Evolutionary conservation across 1,140 invertebrate species (phyloP).

Genomic region (Leptinotarsa texana): DNA sequence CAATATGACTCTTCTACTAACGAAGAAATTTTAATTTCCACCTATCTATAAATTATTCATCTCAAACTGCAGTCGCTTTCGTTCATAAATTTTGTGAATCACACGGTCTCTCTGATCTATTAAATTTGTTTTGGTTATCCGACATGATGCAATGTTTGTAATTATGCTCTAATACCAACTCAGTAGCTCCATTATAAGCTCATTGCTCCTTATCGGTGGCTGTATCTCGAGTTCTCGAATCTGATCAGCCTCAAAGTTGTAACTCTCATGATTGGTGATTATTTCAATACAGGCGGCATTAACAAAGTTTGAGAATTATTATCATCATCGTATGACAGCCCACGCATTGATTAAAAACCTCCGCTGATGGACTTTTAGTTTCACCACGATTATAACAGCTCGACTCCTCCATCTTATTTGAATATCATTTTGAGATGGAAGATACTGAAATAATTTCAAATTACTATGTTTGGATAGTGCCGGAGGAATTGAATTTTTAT

Average conservation of each 20-base stretch:
- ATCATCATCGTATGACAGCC: not conserved
- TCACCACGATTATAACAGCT: not conserved
- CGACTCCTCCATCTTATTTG: conserved; percentile 2
- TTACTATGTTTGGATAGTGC: not conserved
- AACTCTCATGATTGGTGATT: not conserved
- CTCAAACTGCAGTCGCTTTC: no score
- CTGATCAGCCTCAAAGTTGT: not conserved
- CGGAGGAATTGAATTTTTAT: conserved; percentile 1
- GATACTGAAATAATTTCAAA: not conserved
- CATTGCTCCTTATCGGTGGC: not conserved
- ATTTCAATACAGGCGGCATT: not conserved
- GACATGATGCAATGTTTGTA: not conserved
- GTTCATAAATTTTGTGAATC: no score
- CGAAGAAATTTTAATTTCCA: no score
- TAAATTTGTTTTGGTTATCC: not conserved
- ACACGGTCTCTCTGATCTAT: not conserved
- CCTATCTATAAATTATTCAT: no score
- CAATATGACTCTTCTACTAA: no score
- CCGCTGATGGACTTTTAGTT: not conserved
- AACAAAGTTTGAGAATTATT: not conserved
- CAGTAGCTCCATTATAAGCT: not conserved
- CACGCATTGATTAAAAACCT: not conserved
- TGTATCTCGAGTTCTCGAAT: not conserved
- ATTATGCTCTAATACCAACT: not conserved
- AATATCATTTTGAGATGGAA: conserved; percentile 1